Base-by-base conservation (phyloP, 2,113 vertebrate genomes). In the Nanorana parkeri region DNA sequence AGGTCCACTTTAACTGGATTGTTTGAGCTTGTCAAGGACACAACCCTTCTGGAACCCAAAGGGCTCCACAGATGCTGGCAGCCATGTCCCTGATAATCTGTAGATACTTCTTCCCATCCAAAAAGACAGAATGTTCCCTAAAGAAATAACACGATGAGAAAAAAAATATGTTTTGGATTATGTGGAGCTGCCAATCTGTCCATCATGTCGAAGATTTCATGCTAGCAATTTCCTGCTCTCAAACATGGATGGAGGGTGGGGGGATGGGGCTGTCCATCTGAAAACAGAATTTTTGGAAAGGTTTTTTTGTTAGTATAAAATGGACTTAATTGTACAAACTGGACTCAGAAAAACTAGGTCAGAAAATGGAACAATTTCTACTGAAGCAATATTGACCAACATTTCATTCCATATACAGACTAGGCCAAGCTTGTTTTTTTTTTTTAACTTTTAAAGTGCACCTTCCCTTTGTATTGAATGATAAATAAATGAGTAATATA, bases 61-160 rank as follows among this genome's bases (percentile, higher is more conserved):
- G 19, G 69, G 61, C 24, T 74, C 23, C 24, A 6, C 24, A 56
- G 61, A 81, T 81, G 80, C 64, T 81, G 80, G 80, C 80, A 81
- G 29, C 32, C 60, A 74, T 75, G 3, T 80, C 66, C n/a, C 28
- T 58, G 61, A 81, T 75, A 81, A 81, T 81, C 80, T 81, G 61
- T 75, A 60, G 80, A 81, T 81, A 74, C 80, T 56, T 36, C 61
- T 66, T 81, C 78, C 26, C 28, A 81, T 81, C 60, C 69, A 74
- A 81, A 67, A 75, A 81, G 80, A 81, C 80, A 81, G 69, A 81
- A 81, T 81, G 80, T 81, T 81, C 80, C 80, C 71, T 75, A 81
- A 81, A 81, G 80, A 81, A 81, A 81, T 81, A 81, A 81, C 80
- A 81, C 36, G 19, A 66, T 54, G 80, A 74, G 51, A 81, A 81